A percentile compares a stretch with the other conserved stretches of the same genome.
Evolutionary conservation across 2,797 vertebrate species (phyloP).

Genomic region (Nothura maculosa): DNA sequence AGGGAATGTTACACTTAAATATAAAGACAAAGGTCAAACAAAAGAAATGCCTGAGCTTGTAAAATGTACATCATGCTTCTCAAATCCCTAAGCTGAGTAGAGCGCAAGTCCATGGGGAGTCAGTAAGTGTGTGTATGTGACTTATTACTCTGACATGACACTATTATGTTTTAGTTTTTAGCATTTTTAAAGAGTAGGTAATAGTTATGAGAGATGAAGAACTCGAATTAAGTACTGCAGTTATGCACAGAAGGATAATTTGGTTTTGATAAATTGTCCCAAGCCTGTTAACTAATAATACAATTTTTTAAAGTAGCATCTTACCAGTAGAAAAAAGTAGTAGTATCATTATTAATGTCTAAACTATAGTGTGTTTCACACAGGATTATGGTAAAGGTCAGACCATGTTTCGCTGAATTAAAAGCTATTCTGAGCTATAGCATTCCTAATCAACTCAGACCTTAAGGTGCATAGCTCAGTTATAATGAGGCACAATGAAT

Average conservation of each 20-base stretch:
- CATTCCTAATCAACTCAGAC: conserved; percentile 99
- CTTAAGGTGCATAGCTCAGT: conserved; percentile 99
- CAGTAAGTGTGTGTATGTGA: conserved; percentile 89
- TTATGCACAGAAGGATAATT: conserved; percentile 99
- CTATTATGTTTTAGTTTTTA: conserved; percentile 94
- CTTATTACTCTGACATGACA: conserved; percentile 93
- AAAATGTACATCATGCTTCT: conserved; percentile 72
- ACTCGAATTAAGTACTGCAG: conserved; percentile 95
- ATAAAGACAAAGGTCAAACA: conserved; percentile 81
- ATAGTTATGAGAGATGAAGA: conserved; percentile 96
- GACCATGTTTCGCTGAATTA: conserved; percentile 98
- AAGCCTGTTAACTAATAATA: conserved; percentile 98
- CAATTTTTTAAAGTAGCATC: conserved; percentile 95
- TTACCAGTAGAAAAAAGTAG: conserved; percentile 89
- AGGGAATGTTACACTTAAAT: conserved; percentile 77
- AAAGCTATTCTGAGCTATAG: conserved; percentile 99
- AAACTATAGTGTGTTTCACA: conserved; percentile 95
- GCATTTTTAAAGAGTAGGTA: conserved; percentile 98
- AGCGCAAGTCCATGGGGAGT: conserved; percentile 83
- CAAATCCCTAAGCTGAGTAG: conserved; percentile 79
- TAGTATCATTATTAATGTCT: conserved; percentile 99
- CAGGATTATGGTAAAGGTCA: conserved; percentile 99
- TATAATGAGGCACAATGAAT: conserved; percentile 99
- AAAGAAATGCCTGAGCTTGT: conserved; percentile 58
- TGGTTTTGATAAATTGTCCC: conserved; percentile 97